A percentile compares a stretch with the other conserved stretches of the same genome.
These are phyloP conservation scores for Xanthorhoe spadicearia DNA, from an alignment of 2,888 invertebrate species.

Conservation along the genomic window DNA sequence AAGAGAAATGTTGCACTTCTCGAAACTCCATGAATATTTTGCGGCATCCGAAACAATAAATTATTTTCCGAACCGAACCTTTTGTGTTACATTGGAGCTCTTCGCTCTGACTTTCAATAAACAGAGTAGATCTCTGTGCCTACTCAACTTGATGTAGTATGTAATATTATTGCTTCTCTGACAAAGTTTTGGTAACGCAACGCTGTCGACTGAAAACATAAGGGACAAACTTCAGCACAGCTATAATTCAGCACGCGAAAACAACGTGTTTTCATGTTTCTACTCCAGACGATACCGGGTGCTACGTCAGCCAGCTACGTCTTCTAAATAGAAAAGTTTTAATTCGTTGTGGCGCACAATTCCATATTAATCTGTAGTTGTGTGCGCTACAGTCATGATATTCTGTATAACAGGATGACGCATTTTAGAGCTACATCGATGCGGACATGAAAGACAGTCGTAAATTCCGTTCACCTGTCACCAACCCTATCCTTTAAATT, in stretches of 20 bases:
- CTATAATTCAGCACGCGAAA: slow-evolving; percentile 59
- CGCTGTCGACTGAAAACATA: slow-evolving; percentile 50
- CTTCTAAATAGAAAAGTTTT: slow-evolving; percentile 74
- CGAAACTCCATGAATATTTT: too few relatives aligned
- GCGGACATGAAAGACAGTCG: neutral
- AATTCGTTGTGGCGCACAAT: slow-evolving; percentile 61
- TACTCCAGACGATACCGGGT: slow-evolving; percentile 54
- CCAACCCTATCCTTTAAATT: neutral
- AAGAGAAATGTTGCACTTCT: neutral
- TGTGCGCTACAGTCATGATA: neutral
- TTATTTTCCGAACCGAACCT: too few relatives aligned
- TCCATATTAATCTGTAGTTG: slow-evolving; percentile 13
- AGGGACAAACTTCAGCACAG: slow-evolving; percentile 51
- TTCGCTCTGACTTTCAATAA: neutral
- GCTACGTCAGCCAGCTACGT: slow-evolving; percentile 58
- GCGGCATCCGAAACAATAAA: too few relatives aligned
- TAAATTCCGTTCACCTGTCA: neutral
- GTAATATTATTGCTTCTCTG: slow-evolving; percentile 28
- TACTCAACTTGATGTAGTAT: neutral
- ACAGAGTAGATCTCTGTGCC: neutral
- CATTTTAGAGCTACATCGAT: neutral
- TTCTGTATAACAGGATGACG: neutral
- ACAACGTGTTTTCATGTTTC: slow-evolving; percentile 59
- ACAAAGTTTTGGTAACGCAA: slow-evolving; percentile 45
- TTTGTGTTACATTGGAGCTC: neutral